phyloP scores from a whole-genome alignment of 2,888 invertebrate species.

The Lochmaea crataegi region DNA sequence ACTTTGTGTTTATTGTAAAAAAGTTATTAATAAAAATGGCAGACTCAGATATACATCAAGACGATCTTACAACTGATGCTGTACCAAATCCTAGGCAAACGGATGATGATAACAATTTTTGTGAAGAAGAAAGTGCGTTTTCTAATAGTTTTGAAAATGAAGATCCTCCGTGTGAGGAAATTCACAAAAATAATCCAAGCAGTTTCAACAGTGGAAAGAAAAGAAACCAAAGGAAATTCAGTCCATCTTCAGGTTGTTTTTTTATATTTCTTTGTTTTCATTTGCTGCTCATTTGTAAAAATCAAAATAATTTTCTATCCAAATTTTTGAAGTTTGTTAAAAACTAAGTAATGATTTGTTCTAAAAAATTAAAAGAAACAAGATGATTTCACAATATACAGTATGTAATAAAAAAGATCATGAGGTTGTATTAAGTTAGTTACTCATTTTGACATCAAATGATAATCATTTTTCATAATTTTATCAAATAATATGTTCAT shows the following conservation, averaged over 20 bases:
- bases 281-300: background rate
- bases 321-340: background rate
- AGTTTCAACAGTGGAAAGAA: constrained; percentile 17
- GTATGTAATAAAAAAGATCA: background rate
- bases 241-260: constrained; percentile 23
- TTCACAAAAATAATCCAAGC: constrained; percentile 12
- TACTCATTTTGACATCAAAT: background rate
- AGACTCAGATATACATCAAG: background rate
- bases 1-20: background rate
- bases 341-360: background rate
- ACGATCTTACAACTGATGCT: constrained; percentile 46
- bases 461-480: background rate
- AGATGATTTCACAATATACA: background rate
- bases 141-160: constrained; percentile 13
- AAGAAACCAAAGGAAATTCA: constrained; percentile 22
- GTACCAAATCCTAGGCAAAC: constrained; percentile 39
- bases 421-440: background rate
- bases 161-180: constrained; percentile 10
- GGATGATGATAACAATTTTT: constrained; percentile 10
- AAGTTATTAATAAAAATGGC: constrained; percentile 24
- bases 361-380: background rate
- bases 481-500: background rate
- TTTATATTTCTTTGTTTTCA: constrained; percentile 3
- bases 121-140: constrained; percentile 28
- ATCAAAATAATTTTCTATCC: background rate